These are phyloP conservation scores for Drosophila seguyi DNA, from an alignment of 1,140 invertebrate genomes.

Conservation along the genomic window DNA sequence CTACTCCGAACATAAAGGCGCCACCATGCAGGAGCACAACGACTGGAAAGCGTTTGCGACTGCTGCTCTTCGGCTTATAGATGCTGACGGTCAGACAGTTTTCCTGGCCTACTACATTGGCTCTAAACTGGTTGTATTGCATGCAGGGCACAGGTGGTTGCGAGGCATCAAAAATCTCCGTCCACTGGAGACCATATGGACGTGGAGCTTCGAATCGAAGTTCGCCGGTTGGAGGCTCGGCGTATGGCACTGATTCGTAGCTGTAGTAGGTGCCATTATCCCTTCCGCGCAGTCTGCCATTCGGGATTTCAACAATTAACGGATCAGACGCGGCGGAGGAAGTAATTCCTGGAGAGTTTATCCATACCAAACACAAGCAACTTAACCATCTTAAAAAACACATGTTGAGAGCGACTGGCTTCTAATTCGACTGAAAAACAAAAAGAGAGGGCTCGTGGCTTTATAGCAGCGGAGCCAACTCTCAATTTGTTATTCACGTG, in stretches of 20 bases:
- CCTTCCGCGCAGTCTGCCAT: conserved; percentile 85
- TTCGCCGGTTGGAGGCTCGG: conserved; percentile 85
- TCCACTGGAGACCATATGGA: conserved; percentile 15
- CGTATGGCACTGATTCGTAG: conserved; percentile 86
- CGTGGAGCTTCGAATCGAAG: conserved; percentile 80
- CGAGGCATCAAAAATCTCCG: conserved; percentile 28
- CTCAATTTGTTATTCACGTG: too few species aligned
- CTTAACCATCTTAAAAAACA: not conserved
- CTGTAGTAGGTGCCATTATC: conserved; percentile 85
- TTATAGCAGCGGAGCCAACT: too few species aligned
- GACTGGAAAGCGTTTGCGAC: conserved; percentile 75
- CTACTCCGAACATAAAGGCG: conserved; percentile 85
- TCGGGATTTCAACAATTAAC: conserved; percentile 13
- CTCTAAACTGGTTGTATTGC: conserved; percentile 62
- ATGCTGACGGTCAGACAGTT: conserved; percentile 84
- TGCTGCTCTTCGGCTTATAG: conserved; percentile 65
- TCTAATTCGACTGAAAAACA: too few species aligned
- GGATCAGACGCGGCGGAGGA: not conserved
- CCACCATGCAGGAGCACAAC: conserved; percentile 86
- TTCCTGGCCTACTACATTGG: conserved; percentile 60
- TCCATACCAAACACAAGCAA: not conserved
- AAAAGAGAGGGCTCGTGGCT: too few species aligned
- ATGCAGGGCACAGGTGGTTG: conserved; percentile 31
- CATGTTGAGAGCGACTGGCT: too few species aligned
- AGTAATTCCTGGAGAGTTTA: not conserved